Evolutionary conservation across 1,140 invertebrate genomes (phyloP).

Genomic region (Yoshiicerus persimilis): DNA sequence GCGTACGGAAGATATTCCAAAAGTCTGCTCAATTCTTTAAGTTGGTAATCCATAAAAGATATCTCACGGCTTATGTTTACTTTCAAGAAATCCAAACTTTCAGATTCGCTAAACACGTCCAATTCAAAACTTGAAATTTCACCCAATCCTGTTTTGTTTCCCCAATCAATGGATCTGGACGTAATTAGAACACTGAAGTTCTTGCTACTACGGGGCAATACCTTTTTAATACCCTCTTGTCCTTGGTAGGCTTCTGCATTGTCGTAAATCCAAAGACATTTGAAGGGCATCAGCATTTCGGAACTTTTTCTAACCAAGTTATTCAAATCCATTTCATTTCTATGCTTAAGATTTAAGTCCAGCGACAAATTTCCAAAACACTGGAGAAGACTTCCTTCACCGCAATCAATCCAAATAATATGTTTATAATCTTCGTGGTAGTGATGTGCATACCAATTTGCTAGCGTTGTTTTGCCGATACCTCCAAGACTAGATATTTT

Average conservation of each 20-base stretch:
- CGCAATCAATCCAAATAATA: not conserved
- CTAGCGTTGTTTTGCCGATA: not conserved
- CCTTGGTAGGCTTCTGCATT: not conserved
- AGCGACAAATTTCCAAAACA: not conserved
- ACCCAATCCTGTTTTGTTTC: not conserved
- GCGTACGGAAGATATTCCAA: not conserved
- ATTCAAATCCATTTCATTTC: not conserved
- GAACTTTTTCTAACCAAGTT: not conserved
- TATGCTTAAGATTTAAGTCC: not conserved
- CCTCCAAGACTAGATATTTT: not conserved
- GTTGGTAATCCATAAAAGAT: not conserved
- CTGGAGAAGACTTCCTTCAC: not conserved
- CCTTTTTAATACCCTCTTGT: not conserved
- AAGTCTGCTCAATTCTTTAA: not conserved
- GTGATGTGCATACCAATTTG: not conserved
- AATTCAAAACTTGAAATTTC: not conserved
- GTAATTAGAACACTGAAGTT: not conserved
- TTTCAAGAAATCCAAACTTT: not conserved
- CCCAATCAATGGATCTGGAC: not conserved
- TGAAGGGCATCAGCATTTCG: not conserved
- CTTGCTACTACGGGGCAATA: not conserved
- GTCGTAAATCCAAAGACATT: not conserved
- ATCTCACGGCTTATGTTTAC: not conserved
- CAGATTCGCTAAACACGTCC: not conserved
- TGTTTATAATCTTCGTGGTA: not conserved